A percentile compares a stretch with the other conserved stretches of the same genome.
These are phyloP conservation scores for Mesoclemmys tuberculata DNA, from an alignment of 2,113 vertebrate genomes.

Conservation along the genomic window DNA sequence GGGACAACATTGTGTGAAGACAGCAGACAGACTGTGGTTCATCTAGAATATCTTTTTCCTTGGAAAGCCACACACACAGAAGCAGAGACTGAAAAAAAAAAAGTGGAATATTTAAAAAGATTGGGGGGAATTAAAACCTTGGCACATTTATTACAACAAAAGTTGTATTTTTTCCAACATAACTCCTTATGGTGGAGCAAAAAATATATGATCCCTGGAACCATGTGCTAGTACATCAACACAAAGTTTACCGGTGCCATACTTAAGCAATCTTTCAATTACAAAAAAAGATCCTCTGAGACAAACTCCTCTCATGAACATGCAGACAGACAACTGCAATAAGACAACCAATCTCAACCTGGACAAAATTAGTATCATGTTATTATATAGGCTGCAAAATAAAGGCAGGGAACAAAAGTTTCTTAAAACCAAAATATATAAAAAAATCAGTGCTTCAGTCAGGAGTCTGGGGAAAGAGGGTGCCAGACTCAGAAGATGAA, in stretches of 20 bases:
- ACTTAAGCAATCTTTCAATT: neutral
- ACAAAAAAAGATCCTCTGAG: neutral
- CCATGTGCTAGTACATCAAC: neutral
- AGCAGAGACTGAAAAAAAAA: conserved; percentile 85
- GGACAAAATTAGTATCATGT: neutral
- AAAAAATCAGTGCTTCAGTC: neutral
- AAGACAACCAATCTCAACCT: neutral
- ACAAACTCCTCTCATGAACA: neutral
- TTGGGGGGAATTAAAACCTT: neutral
- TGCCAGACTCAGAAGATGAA: neutral
- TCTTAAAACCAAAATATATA: neutral
- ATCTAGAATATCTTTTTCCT: conserved; percentile 90
- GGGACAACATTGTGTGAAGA: conserved; percentile 85
- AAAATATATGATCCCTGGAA: neutral
- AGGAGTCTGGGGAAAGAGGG: neutral
- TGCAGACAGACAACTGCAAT: neutral
- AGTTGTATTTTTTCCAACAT: neutral
- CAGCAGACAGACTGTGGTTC: conserved; percentile 81
- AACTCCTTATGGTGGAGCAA: neutral
- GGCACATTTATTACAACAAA: neutral
- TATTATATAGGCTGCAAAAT: neutral
- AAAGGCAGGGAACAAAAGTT: neutral
- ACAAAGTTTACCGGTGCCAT: neutral
- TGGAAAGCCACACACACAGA: conserved; percentile 91
- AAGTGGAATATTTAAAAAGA: neutral